Conservation (phyloP, 1,140 invertebrate genomes). For the Macrosteles quadrilineatus region DNA sequence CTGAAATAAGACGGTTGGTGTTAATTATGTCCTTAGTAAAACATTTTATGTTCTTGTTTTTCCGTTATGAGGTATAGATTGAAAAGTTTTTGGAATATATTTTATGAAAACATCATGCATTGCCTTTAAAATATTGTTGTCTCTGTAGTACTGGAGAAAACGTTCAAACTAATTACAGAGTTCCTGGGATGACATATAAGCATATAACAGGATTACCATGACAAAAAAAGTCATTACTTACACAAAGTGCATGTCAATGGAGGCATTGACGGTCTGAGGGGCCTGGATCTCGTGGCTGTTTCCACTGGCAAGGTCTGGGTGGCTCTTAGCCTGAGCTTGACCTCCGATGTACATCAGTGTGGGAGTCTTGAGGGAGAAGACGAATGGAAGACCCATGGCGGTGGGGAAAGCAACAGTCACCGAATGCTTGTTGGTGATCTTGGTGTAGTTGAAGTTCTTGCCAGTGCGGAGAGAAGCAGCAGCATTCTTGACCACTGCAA, state of each 20-base stretch:
- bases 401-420: conserved; percentile 63
- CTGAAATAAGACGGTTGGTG: conserved; percentile 34
- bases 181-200: too few relatives aligned
- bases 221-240: too few relatives aligned
- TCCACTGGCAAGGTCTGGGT: conserved; percentile 44
- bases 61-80: too few relatives aligned
- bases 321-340: conserved; percentile 49
- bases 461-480: conserved; percentile 28
- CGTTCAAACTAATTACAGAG: too few relatives aligned
- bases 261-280: conserved; percentile 48
- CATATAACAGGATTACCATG: too few relatives aligned
- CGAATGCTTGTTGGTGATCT: conserved; percentile 55
- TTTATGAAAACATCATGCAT: background rate
- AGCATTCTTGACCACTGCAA: conserved; percentile 47
- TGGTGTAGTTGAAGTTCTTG: conserved; percentile 55
- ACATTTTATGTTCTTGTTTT: background rate
- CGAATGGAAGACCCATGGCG: conserved; percentile 65
- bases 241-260: conserved; percentile 52
- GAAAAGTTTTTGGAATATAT: background rate
- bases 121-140: too few relatives aligned
- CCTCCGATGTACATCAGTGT: conserved; percentile 52
- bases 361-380: conserved; percentile 59
- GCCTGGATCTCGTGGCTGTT: conserved; percentile 41
- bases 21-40: background rate
- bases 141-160: too few relatives aligned